These are phyloP conservation scores for Protonemura montana DNA, from an alignment of 2,888 invertebrate species.

Conservation along the genomic window DNA sequence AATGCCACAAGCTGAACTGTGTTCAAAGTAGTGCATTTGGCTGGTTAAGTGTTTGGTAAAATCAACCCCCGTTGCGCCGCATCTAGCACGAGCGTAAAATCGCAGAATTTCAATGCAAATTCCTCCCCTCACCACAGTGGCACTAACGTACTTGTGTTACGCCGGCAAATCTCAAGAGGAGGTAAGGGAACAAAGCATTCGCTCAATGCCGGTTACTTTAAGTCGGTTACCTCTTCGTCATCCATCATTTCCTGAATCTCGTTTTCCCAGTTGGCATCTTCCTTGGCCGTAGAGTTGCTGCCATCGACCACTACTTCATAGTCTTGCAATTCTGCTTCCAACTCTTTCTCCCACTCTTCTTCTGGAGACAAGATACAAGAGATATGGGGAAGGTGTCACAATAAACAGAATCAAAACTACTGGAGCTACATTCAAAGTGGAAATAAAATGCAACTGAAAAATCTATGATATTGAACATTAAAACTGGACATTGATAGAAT, in stretches of 20 bases:
- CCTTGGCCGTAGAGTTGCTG: conserved; percentile 59
- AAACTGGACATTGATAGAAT: conserved; percentile 2
- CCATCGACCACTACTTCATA: conserved; percentile 84
- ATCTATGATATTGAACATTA: neutral
- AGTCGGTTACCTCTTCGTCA: conserved; percentile 64
- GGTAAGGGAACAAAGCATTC: neutral
- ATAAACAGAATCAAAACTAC: conserved; percentile 52
- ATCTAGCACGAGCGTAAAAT: neutral
- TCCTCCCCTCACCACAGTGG: neutral
- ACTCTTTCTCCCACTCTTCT: conserved; percentile 96
- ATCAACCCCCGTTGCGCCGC: no score
- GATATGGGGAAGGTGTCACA: conserved; percentile 53
- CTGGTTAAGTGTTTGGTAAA: neutral
- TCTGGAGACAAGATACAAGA: conserved; percentile 61
- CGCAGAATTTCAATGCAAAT: neutral
- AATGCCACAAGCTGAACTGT: neutral
- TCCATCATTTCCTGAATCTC: conserved; percentile 75
- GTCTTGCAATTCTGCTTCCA: conserved; percentile 93
- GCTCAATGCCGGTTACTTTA: conserved; percentile 59
- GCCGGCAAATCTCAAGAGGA: neutral
- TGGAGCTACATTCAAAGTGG: neutral
- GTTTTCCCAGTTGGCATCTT: conserved; percentile 71
- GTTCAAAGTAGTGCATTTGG: neutral
- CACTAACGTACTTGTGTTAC: neutral
- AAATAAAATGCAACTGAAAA: neutral